Base-by-base conservation (phyloP, 2,888 invertebrate species). In the Emmelina monodactyla region DNA sequence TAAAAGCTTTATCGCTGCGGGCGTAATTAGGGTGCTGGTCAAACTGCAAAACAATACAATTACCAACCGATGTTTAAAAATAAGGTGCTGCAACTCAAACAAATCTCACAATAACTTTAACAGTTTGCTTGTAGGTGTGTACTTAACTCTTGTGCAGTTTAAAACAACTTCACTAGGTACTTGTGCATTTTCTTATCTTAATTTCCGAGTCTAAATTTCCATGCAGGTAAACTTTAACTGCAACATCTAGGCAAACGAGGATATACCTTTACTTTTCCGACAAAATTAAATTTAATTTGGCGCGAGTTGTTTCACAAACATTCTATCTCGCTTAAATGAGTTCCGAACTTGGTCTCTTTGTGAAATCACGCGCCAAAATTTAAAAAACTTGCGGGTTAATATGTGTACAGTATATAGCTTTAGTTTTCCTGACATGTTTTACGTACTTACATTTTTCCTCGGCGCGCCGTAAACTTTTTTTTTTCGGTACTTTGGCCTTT, bases 301-400 rank as follows among this genome's bases (percentile, higher is more conserved):
- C 57, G 55, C 49, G 56, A 64, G 60, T 62, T 65, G 61, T 62
- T 57, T 60, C 53, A 55, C 58, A 54, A 58, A 58, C 62, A 55
- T 53, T 54, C 50, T 43, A 48, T 55, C 53, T 55, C 54, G 57
- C 56, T 58, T 61, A 70, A 70, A 72, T 69, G 67, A 72, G 68
- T 69, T 70, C 53, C 49, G 38, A 69, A 72, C 63, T 71, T 64
- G 51, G 47, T 55, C 55, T 59, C 58, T 64, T 63, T 62, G 64
- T 58, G 53, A 63, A 60, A 66, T 64, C 64, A 64, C 56, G 55
- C 58, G 55, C 62, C 68, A 69, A 65, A 65, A 62, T 63, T 57
- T 55, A 55, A 60, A 65, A 62, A 69, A 68, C 59, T 67, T 61
- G n/a, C n/a, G n/a, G n/a, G n/a, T n/a, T n/a, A n/a, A n/a, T n/a